Evolutionary conservation across 2,113 vertebrate genomes (phyloP), one percentile per base, ranked within the genome.

Genomic region (Gadus chalcogrammus): DNA sequence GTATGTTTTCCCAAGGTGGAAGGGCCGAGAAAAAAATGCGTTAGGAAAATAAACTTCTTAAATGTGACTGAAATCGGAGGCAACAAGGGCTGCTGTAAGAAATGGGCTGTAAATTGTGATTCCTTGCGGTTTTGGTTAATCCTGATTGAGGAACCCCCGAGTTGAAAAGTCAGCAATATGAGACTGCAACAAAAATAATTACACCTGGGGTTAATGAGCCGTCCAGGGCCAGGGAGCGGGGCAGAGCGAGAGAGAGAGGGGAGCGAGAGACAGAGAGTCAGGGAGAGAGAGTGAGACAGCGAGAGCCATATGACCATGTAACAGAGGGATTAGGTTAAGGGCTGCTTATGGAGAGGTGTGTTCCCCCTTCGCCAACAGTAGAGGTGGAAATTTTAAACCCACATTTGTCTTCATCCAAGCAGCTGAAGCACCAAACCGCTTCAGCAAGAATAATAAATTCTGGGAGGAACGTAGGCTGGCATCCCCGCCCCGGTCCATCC

Each of bases 111-210:
- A 79, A 90, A 89, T 87, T 91, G 88, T 89, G 86, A 90, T 82
- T 88, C 85, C 80, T 88, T 90, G 89, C 73, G 87, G 90, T 91
- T 87, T 85, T 72, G 83, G 87, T 85, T 91, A 90, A 91, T 91
- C 89, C 88, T 91, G 88, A 91, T 89, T 89, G 88, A 91, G 81
- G 86, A 89, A 87, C 88, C 85, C 78, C 78, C 81, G 89, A 90
- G 89, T 87, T 90, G 88, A 91, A 89, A 91, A 88, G 89, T 90
- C 90, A 90, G 89, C 86, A 90, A 90, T 89, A 87, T 86, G 90
- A 91, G 87, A 90, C 87, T 89, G 89, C 87, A 90, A 90, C 85
- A 86, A 90, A 91, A 90, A 90, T 89, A 90, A 91, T 90, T 87
- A 88, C 84, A 80, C 67, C 70, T 77, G 82, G 70, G 84, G 88